Base-by-base conservation (phyloP, 2,113 vertebrate species). In the Phasianus colchicus region DNA sequence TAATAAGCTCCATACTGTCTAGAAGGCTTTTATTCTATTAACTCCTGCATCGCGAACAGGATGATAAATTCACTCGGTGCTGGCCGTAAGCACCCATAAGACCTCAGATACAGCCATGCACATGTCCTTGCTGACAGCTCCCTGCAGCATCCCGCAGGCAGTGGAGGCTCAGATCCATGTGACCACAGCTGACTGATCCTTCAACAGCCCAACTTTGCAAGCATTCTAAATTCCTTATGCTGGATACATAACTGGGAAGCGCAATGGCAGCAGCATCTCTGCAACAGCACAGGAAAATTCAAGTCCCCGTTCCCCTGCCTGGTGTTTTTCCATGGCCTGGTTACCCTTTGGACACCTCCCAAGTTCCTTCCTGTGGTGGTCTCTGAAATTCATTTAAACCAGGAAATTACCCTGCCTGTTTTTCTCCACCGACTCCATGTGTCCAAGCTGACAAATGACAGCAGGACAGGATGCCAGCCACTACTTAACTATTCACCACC, bases 301-400 rank as follows among this genome's bases (percentile, higher is more conserved):
- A 64, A 81, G 65, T 67, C 17, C 38, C 3, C 4, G 55, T 84
- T 90, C 47, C 38, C 54, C 10, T 29, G 60, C 83, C 92, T 96
- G 88, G 96, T 96, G 80, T 92, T 96, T 96, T 96, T 96, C 96
- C 96, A 96, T 88, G 88, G 88, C 92, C 92, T 86, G 80, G 92
- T 86, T 90, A 93, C 77, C 86, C 86, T 95, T 93, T 96, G 95
- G 95, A 95, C 86, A 90, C 43, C 74, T 90, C 88, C 92, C 92
- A 96, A 88, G 93, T 94, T 96, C 88, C 96, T 96, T 96, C 96
- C 96, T 95, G 96, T 4, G 96, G 96, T 96, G 96, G 96, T 96
- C 96, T 95, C 93, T 88, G 92, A 96, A 96, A 96, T 94, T 92
- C 83, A 94, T 95, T 96, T 96, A 92, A 86, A 94, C 47, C 96